These are phyloP conservation scores for Epistrophe eligans DNA, from an alignment of 2,888 invertebrate genomes.

Conservation along the genomic window DNA sequence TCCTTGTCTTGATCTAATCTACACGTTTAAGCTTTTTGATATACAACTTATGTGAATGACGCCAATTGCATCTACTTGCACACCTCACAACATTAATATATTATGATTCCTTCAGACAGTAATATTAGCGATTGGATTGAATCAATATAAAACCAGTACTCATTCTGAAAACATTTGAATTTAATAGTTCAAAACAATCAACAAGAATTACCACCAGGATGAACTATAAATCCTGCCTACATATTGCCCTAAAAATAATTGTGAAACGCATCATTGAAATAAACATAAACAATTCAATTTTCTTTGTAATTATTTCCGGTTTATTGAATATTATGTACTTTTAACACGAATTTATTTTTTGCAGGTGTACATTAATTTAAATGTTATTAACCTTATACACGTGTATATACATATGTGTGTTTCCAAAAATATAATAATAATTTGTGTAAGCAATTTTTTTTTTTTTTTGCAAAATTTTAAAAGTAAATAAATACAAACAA, in stretches of 20 bases:
- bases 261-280: conserved; percentile 9
- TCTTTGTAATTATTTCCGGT: conserved; percentile 13
- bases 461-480: background rate
- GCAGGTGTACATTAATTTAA: conserved; percentile 31
- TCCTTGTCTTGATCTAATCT: too few relatives aligned
- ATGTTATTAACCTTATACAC: conserved; percentile 26
- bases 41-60: too few relatives aligned
- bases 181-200: background rate
- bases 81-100: too few relatives aligned
- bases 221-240: background rate
- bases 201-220: background rate
- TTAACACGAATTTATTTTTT: background rate
- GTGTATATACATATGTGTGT: background rate
- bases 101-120: too few relatives aligned
- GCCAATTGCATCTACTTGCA: too few relatives aligned
- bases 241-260: background rate
- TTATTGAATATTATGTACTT: background rate
- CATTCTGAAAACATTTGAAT: background rate
- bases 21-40: too few relatives aligned
- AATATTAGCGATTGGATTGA: too few relatives aligned
- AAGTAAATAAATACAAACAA: background rate
- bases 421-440: conserved; percentile 23
- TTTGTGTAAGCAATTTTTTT: conserved; percentile 16
- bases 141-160: too few relatives aligned
- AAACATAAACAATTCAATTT: conserved; percentile 1